These are phyloP conservation scores for Moxostoma hubbsi DNA, from an alignment of 2,797 vertebrate genomes.

Conservation along the genomic window DNA sequence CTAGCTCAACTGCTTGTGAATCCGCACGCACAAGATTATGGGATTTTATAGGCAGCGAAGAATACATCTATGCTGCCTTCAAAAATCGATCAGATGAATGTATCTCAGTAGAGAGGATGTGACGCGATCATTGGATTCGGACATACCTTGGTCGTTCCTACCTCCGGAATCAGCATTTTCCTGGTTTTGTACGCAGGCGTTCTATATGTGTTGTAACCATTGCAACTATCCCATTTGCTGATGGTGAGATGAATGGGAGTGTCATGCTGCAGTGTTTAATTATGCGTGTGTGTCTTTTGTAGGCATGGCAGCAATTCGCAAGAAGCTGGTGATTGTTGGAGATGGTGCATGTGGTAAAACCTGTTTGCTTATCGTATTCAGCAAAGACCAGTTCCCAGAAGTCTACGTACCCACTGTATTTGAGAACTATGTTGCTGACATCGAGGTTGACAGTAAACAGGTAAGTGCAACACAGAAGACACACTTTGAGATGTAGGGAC, in stretches of 20 bases:
- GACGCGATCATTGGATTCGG: no score
- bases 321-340: slow-evolving; percentile 98
- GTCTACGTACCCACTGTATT: slow-evolving; percentile 98
- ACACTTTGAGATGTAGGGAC: neutral
- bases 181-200: no score
- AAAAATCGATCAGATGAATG: no score
- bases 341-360: slow-evolving; percentile 99
- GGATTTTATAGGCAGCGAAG: no score
- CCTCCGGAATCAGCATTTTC: no score
- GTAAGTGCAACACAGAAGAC: slow-evolving; percentile 68
- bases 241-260: neutral
- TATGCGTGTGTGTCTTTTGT: slow-evolving; percentile 35
- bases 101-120: no score
- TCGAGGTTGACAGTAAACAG: slow-evolving; percentile 97
- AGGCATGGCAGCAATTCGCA: slow-evolving; percentile 98
- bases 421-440: slow-evolving; percentile 98
- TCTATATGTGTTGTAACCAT: slow-evolving; percentile 14
- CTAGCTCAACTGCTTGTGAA: no score
- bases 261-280: slow-evolving; percentile 35
- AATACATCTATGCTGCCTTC: no score
- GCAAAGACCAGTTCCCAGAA: slow-evolving; percentile 98
- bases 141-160: no score
- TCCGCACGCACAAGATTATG: no score
- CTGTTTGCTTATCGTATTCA: slow-evolving; percentile 97
- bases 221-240: slow-evolving; percentile 14